These are phyloP conservation scores for Nannospalax galili DNA, from an alignment of 2,113 vertebrate genomes.

Conservation along the genomic window DNA sequence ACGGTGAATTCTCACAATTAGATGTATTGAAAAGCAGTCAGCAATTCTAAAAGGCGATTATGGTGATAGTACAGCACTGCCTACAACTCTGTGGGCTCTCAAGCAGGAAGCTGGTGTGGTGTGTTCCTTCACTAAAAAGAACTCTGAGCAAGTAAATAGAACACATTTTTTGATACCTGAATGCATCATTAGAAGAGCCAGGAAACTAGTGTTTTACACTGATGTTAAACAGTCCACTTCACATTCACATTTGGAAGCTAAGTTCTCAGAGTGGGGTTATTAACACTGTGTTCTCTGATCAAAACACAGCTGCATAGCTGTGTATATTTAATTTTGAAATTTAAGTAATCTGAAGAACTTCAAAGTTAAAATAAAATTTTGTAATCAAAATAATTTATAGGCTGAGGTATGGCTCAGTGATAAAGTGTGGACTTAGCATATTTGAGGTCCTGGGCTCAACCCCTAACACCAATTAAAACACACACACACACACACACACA, in stretches of 20 bases:
- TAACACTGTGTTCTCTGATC: not conserved
- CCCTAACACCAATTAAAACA: not conserved
- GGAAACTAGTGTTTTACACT: not conserved
- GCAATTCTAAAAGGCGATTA: not conserved
- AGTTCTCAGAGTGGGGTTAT: not conserved
- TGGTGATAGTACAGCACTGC: not conserved
- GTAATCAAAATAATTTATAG: not conserved
- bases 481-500: too few species aligned
- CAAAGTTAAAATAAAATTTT: conserved; percentile 17
- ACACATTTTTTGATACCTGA: conserved; percentile 8
- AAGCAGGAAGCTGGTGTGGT: not conserved
- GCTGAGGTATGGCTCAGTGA: not conserved
- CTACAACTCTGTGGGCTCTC: not conserved
- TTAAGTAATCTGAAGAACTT: not conserved
- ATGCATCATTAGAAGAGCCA: conserved; percentile 11
- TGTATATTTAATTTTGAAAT: conserved; percentile 24
- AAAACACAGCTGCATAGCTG: not conserved
- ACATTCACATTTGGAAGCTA: not conserved
- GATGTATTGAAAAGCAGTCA: not conserved
- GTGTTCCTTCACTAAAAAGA: conserved; percentile 40
- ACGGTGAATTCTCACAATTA: not conserved
- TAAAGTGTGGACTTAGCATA: too few species aligned
- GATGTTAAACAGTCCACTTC: conserved; percentile 15
- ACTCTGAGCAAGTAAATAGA: conserved; percentile 16
- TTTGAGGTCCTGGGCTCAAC: not conserved